Percentiles rank a stretch among this genome's conserved stretches.
phyloP scores from a whole-genome alignment of 2,888 invertebrate genomes.

The Phlogophora meticulosa region DNA sequence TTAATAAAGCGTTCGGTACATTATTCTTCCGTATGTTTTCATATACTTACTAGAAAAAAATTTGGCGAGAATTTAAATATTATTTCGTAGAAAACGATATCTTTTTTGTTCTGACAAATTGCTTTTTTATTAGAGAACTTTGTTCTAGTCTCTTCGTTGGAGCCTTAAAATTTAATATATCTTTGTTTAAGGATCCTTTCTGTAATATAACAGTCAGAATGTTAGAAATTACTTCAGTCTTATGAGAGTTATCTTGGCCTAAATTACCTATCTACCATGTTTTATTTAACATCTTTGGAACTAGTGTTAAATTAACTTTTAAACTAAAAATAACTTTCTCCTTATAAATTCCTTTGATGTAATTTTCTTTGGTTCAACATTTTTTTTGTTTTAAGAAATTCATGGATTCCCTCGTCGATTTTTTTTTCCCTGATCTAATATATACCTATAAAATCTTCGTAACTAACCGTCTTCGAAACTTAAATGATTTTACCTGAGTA shows the following conservation, averaged over 20 bases:
- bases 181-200: slow-evolving; percentile 20
- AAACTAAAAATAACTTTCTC: slow-evolving; percentile 17
- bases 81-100: slow-evolving; percentile 66
- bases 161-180: slow-evolving; percentile 46
- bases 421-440: neutral
- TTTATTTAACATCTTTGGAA: slow-evolving; percentile 14
- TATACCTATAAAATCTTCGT: neutral
- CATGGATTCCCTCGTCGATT: neutral
- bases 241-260: neutral
- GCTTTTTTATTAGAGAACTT: slow-evolving; percentile 62
- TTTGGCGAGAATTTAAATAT: slow-evolving; percentile 69
- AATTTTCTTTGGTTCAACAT: neutral
- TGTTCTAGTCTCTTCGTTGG: slow-evolving; percentile 42
- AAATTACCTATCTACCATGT: slow-evolving; percentile 8
- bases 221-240: slow-evolving; percentile 10
- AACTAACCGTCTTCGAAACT: too few species aligned
- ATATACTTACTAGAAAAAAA: slow-evolving; percentile 61
- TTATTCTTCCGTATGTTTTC: slow-evolving; percentile 36
- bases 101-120: slow-evolving; percentile 59
- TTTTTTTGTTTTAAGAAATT: neutral
- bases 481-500: too few species aligned
- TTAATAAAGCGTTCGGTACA: neutral
- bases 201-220: slow-evolving; percentile 12
- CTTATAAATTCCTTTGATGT: neutral
- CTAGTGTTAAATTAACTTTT: slow-evolving; percentile 15